These are phyloP conservation scores for Neosalanx taihuensis DNA, from an alignment of 2,797 vertebrate genomes.

Conservation along the genomic window DNA sequence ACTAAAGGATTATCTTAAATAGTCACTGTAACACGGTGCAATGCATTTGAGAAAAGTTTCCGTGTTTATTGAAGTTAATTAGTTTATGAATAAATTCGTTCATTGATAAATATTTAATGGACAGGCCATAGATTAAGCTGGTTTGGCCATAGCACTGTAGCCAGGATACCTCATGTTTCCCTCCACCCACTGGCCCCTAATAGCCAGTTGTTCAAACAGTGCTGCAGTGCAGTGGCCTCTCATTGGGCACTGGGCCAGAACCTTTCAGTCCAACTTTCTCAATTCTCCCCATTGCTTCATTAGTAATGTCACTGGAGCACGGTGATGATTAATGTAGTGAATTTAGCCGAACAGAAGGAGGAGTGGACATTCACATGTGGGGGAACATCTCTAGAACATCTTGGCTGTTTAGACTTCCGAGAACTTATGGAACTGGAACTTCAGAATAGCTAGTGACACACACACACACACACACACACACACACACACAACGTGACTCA, in stretches of 20 bases:
- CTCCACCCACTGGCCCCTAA: constrained; percentile 12
- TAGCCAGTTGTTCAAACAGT: constrained; percentile 36
- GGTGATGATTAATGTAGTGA: background rate
- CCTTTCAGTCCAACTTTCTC: constrained; percentile 12
- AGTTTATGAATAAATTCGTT: too few species aligned
- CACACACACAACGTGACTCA: background rate
- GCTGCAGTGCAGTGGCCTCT: constrained; percentile 34
- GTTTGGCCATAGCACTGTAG: background rate
- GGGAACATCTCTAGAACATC: background rate
- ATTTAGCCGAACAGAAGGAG: background rate
- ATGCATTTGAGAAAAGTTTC: too few species aligned
- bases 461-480: too few species aligned
- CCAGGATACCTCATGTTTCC: constrained; percentile 26
- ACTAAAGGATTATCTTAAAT: too few species aligned
- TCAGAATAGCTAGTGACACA: background rate
- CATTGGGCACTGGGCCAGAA: constrained; percentile 38
- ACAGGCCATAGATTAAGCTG: too few species aligned
- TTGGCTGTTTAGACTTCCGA: constrained; percentile 10
- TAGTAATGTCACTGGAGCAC: background rate
- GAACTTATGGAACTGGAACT: constrained; percentile 9
- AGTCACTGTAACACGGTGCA: too few species aligned
- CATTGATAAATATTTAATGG: too few species aligned
- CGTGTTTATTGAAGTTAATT: too few species aligned
- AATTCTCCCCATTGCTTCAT: too few species aligned
- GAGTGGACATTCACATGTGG: background rate